Percentiles rank a stretch among this genome's conserved stretches.
These are phyloP conservation scores for Bucco capensis DNA, from an alignment of 2,113 vertebrate species.

Conservation along the genomic window DNA sequence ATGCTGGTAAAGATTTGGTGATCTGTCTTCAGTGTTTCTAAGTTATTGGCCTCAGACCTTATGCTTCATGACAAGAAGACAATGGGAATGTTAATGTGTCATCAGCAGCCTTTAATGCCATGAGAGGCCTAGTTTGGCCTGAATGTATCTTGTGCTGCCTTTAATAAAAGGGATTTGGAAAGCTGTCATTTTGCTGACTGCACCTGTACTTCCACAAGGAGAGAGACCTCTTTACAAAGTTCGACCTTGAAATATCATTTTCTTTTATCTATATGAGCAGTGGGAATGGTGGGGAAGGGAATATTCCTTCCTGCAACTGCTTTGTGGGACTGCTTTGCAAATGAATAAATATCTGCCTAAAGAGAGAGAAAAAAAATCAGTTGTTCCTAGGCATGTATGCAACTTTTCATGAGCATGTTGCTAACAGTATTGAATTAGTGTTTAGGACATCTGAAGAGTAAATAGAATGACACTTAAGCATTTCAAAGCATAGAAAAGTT, in stretches of 20 bases:
- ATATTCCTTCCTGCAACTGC: not conserved
- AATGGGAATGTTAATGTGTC: not conserved
- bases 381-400: not conserved
- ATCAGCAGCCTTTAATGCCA: not conserved
- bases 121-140: not conserved
- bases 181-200: not conserved
- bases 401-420: not conserved
- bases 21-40: not conserved
- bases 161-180: not conserved
- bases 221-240: not conserved
- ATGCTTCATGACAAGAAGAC: not conserved
- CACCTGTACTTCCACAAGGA: not conserved
- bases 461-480: not conserved
- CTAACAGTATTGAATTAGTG: not conserved
- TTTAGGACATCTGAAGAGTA: not conserved
- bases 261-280: not conserved
- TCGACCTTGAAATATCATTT: slow-evolving; percentile 1
- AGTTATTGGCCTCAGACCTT: not conserved
- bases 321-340: not conserved
- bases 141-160: not conserved
- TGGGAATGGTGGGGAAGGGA: not conserved
- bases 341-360: not conserved
- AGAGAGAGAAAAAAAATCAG: not conserved
- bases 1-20: not conserved
- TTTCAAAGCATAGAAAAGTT: not conserved